phyloP scores from a whole-genome alignment of 2,888 invertebrate species.

The Myathropa florea region DNA sequence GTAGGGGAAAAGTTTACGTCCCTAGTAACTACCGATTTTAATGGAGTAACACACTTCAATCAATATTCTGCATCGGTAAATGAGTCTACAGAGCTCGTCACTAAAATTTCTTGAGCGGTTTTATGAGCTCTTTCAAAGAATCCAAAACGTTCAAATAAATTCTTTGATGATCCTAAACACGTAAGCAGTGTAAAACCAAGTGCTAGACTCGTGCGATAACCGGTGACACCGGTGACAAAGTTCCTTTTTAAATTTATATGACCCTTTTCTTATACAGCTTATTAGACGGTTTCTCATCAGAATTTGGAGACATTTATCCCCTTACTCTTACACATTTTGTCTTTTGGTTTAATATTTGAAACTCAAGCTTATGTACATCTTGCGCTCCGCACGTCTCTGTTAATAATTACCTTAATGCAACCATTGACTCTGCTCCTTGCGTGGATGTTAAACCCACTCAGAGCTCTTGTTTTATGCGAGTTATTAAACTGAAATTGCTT shows the following conservation, averaged over 20 bases:
- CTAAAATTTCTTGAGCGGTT: neutral
- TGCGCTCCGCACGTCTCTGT: neutral
- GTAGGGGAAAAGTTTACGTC: too few species aligned
- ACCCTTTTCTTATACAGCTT: neutral
- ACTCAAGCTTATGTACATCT: neutral
- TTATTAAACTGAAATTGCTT: constrained; percentile 50
- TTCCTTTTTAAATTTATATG: neutral
- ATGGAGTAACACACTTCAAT: too few species aligned
- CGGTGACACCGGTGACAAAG: neutral
- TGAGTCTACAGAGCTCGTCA: neutral
- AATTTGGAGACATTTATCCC: neutral
- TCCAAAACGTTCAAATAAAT: neutral
- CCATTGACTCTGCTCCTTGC: neutral
- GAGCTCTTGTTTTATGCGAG: constrained; percentile 18
- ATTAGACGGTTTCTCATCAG: neutral
- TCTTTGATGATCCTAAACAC: neutral
- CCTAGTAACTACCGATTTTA: too few species aligned
- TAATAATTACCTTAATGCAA: neutral
- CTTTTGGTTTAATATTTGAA: neutral
- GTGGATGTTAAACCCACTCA: constrained; percentile 5
- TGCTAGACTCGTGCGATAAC: neutral
- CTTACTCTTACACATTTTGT: neutral
- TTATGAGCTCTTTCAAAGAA: neutral
- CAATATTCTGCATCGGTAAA: neutral
- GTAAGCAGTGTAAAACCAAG: neutral